Conservation (phyloP, 2,113 vertebrate genomes). For the Microcebus griseorufus region DNA sequence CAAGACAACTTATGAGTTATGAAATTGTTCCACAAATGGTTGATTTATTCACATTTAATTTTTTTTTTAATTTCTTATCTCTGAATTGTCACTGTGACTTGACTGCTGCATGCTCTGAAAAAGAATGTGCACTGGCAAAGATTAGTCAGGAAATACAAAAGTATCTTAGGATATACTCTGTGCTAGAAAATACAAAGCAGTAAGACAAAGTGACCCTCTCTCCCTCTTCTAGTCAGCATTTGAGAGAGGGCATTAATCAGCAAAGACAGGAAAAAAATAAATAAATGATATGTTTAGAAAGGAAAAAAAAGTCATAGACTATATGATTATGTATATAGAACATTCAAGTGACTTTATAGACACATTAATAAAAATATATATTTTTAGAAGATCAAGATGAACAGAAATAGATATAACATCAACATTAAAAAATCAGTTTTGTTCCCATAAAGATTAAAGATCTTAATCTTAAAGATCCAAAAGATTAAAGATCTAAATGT, state of each 20-base stretch:
- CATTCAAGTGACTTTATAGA: background rate
- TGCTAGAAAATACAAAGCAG: background rate
- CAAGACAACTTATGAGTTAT: background rate
- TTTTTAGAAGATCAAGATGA: background rate
- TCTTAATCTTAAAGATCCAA: background rate
- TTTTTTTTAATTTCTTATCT: background rate
- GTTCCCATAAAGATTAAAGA: background rate
- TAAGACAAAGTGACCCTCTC: background rate
- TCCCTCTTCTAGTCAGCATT: background rate
- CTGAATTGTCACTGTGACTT: constrained; percentile 14
- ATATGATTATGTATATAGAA: background rate
- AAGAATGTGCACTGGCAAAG: background rate
- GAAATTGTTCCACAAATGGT: background rate
- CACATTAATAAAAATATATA: background rate
- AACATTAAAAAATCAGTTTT: background rate
- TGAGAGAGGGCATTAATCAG: background rate
- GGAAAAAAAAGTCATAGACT: background rate
- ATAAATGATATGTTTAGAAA: background rate
- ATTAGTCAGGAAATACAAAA: background rate
- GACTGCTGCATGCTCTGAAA: background rate
- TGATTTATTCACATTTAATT: background rate
- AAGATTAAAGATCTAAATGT: background rate
- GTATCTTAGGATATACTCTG: background rate
- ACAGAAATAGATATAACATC: background rate
- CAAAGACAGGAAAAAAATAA: background rate